Base-by-base conservation (phyloP, 2,113 vertebrate species). In the Ameiurus melas region DNA sequence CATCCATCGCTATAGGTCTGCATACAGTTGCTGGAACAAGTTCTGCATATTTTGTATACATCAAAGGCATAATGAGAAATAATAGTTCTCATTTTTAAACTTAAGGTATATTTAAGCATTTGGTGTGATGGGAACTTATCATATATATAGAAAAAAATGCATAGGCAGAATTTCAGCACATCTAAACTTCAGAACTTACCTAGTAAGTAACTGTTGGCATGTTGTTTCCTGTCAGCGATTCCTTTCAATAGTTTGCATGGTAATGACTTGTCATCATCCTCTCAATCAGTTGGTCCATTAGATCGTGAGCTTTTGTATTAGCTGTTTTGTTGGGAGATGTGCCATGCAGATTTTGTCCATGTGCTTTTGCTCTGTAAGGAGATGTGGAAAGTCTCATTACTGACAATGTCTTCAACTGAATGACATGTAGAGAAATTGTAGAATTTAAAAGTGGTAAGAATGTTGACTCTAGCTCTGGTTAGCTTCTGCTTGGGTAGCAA, bases 211-310 rank as follows among this genome's bases (percentile, higher is more conserved):
- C 13, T 4, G 10, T 85, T 84, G 3, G 16, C 39, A 80, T 58
- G 2, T 6, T 84, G 53, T 25, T 62, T 39, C 1, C 25, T 58
- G 9, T 70, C 5, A 64, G 85, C 78, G 1, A 90, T 86, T 53
- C 20, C 0, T 60, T 43, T 55, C 36, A 89, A 14, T n/a, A 86
- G 51, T 62, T 81, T 84, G 71, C 70, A 86, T 58, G 90, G 30
- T 51, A 85, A 19, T 64, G 87, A 85, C 55, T 80, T 81, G 39
- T 68, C 22, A 22, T 25, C 20, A 90, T 88, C 16, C 78, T 17
- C 43, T 80, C 9, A 30, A 80, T 81, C 36, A 89, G 64, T 16
- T 58, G 25, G 8, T 89, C 39, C 17, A 90, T 58, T 39, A 80
- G 39, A 2, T 22, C 12, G 10, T 68, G 22, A 36, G n/a, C 36